Evolutionary conservation across 2,797 vertebrate species (phyloP), one percentile per base, ranked within the genome.

Genomic region (Ptychobarbus kaznakovi): DNA sequence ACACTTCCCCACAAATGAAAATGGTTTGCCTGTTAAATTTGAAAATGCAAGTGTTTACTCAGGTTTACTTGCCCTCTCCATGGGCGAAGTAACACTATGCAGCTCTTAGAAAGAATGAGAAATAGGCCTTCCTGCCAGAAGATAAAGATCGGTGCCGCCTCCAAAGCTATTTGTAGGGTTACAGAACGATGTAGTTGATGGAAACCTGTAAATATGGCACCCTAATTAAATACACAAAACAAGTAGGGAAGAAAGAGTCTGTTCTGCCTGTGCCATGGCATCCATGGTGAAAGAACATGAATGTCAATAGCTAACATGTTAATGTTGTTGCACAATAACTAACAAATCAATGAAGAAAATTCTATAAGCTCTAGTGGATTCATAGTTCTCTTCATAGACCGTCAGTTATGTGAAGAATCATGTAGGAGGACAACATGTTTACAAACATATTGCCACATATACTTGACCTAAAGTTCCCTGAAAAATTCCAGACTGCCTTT

Each of bases 401-500:
- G 7, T 35, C 56, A 58, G 25, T 68, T 68, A 35, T 25, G 72
- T 76, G 38, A 81, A 69, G 25, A 58, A 49, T 42, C 7, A 4
- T 12, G 8, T 25, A 12, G 42, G 25, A 49, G 16, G 58, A 86
- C 42, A 78, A 78, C 53, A 61, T 58, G 81, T 87, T 88, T 84
- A 88, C 68, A 20, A 78, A 86, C 76, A 76, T 70, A 51, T 38
- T 65, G n/a, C 40, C 66, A 56, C 68, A 68, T 49, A 63, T 49
- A 91, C 38, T 56, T 84, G 87, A 89, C 82, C 87, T 88, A 87
- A 92, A 93, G 86, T 56, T 65, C 56, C 53, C 42, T 61, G 16
- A 88, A 89, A 87, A 90, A 89, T 88, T 70, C 53, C 89, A 87
- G 86, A 84, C 88, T 88, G 81, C 85, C 86, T 91, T 92, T 91